Evolutionary conservation across 2,888 invertebrate species (phyloP).

Genomic region (Argyresthia albistria): DNA sequence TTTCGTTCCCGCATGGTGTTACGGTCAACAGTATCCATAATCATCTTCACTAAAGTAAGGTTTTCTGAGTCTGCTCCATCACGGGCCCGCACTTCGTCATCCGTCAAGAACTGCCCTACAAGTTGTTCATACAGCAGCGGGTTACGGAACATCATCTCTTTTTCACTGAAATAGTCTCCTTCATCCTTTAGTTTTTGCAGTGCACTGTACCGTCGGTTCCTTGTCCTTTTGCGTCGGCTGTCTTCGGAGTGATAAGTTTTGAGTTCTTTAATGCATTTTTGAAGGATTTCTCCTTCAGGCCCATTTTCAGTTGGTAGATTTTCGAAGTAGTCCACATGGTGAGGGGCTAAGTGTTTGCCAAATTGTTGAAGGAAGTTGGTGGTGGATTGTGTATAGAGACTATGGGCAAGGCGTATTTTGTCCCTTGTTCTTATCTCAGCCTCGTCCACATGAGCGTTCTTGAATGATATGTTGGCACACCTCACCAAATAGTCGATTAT

Average conservation of each 20-base stretch:
- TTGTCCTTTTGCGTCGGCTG: slow-evolving; percentile 69
- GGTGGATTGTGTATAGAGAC: slow-evolving; percentile 76
- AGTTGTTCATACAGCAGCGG: slow-evolving; percentile 92
- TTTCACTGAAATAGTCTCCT: slow-evolving; percentile 89
- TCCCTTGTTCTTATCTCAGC: slow-evolving; percentile 79
- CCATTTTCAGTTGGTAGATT: slow-evolving; percentile 25
- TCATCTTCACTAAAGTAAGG: slow-evolving; percentile 79
- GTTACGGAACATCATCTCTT: slow-evolving; percentile 93
- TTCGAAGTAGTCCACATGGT: slow-evolving; percentile 82
- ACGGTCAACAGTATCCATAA: slow-evolving; percentile 86
- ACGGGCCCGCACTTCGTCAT: slow-evolving; percentile 79
- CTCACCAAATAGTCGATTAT: slow-evolving; percentile 75
- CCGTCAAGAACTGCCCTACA: slow-evolving; percentile 87
- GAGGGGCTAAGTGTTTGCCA: slow-evolving; percentile 77
- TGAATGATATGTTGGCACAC: slow-evolving; percentile 78
- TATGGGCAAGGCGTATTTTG: slow-evolving; percentile 78
- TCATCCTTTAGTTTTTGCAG: slow-evolving; percentile 79
- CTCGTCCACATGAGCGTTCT: slow-evolving; percentile 87
- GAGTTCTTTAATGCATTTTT: slow-evolving; percentile 76
- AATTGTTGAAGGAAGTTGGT: slow-evolving; percentile 83
- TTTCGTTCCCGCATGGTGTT: slow-evolving; percentile 76
- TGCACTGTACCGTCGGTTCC: slow-evolving; percentile 88
- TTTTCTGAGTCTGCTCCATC: slow-evolving; percentile 73
- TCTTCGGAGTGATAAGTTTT: slow-evolving; percentile 66
- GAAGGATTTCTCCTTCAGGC: slow-evolving; percentile 66